Evolutionary conservation across 2,797 vertebrate species (phyloP), one percentile per base, ranked within the genome.

Genomic region (Hephaestus fuliginosus): DNA sequence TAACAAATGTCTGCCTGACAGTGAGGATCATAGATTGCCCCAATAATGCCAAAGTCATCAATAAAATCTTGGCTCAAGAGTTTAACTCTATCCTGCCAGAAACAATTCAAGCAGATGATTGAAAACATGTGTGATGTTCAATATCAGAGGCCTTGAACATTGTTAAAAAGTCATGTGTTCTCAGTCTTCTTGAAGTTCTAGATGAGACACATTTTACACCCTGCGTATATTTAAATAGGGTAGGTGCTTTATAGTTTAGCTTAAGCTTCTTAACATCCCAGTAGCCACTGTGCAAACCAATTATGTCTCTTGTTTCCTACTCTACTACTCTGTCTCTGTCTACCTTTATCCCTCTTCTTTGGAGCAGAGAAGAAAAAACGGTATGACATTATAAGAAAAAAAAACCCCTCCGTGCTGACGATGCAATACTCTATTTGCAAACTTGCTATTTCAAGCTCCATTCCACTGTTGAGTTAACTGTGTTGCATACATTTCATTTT

Each of bases 241-340:
- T 48, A 18, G 72, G 10, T 63, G 18, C 48, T 86, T 79, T 39
- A 61, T 76, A 71, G 58, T 69, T 51, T 52, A 5, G n/a, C 12
- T 75, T 91, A 87, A 85, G 78, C 86, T 83, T 78, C 83, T 89
- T 88, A 88, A 89, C 81, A 88, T 88, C 86, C 82, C 86, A 76
- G 7, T 14, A 44, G 70, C 75, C 20, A 49, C 57, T 1, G 52
- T 86, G 74, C 68, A 82, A 85, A 78, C 55, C 78, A 55, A 57
- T 75, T 55, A 87, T 62, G 36, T 78, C 78, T 87, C 81, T 57
- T 62, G 57, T 84, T 89, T 86, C 55, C 49, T 78, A 22, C 46
- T 79, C 64, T 52, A n/a, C n/a, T n/a, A n/a, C n/a, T n/a, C 49
- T 63, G 61, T 80, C 46, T 7, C 43, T 66, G 52, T 68, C 56